Conservation (phyloP, 2,797 vertebrate species). For the Liparis tanakae region DNA sequence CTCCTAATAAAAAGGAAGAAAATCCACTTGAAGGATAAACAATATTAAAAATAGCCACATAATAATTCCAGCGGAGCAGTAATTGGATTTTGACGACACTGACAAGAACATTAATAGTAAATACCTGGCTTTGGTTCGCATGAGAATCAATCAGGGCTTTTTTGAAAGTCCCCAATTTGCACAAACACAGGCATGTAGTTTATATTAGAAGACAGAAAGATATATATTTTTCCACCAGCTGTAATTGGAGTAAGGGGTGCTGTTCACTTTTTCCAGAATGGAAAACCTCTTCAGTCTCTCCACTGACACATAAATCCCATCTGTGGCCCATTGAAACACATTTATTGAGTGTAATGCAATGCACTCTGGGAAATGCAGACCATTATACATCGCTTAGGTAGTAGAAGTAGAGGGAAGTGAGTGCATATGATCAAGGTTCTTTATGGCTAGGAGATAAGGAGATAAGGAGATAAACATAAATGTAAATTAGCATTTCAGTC, state of each 20-base stretch:
- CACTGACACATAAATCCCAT: slow-evolving; percentile 27
- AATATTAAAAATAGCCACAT: slow-evolving; percentile 29
- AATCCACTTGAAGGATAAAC: slow-evolving; percentile 23
- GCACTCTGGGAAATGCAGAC: slow-evolving; percentile 25
- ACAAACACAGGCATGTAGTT: slow-evolving; percentile 12
- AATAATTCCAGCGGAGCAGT: neutral
- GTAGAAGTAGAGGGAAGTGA: neutral
- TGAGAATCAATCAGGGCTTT: neutral
- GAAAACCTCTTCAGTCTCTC: slow-evolving; percentile 54
- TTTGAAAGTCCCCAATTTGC: slow-evolving; percentile 16
- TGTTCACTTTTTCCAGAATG: slow-evolving; percentile 65
- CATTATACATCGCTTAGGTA: neutral
- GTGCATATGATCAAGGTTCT: neutral
- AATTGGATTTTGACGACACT: slow-evolving; percentile 7
- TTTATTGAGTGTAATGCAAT: slow-evolving; percentile 14
- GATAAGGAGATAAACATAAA: neutral
- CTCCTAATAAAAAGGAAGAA: slow-evolving; percentile 34
- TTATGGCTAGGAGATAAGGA: neutral
- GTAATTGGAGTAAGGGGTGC: slow-evolving; percentile 36
- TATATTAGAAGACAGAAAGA: slow-evolving; percentile 9
- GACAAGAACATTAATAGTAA: slow-evolving; percentile 7
- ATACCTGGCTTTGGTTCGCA: slow-evolving; percentile 16
- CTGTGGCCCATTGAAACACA: slow-evolving; percentile 1
- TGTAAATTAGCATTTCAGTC: neutral
- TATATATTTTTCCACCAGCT: slow-evolving; percentile 40